phyloP scores from a whole-genome alignment of 2,888 invertebrate species.

The Euspilapteryx auroguttella region DNA sequence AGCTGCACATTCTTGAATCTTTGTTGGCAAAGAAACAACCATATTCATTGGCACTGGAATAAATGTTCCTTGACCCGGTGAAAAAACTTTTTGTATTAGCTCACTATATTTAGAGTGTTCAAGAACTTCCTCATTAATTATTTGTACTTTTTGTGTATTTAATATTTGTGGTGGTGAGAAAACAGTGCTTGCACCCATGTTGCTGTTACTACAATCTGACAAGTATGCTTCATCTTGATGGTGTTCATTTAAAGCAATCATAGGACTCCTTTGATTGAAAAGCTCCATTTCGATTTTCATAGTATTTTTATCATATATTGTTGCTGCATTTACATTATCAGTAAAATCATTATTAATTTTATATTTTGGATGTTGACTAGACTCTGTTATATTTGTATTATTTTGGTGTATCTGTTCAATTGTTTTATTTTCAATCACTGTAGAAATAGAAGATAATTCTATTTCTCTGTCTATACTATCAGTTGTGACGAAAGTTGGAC shows the following conservation, averaged over 20 bases:
- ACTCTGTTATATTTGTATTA: conserved; percentile 10
- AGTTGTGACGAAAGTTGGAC: conserved; percentile 42
- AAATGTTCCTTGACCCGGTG: conserved; percentile 10
- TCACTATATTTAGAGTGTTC: conserved; percentile 13
- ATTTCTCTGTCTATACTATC: too few species aligned
- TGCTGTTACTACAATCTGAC: conserved; percentile 9
- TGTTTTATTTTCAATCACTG: not conserved
- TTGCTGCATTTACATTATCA: too few species aligned
- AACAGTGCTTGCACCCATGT: conserved; percentile 3
- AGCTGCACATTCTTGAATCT: not conserved
- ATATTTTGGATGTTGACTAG: too few species aligned
- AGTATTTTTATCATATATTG: too few species aligned
- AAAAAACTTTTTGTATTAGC: conserved; percentile 9
- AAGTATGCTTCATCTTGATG: conserved; percentile 10
- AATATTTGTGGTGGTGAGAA: too few species aligned
- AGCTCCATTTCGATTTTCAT: too few species aligned
- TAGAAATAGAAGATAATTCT: not conserved
- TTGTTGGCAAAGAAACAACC: conserved; percentile 11
- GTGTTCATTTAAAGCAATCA: conserved; percentile 7
- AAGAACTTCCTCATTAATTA: conserved; percentile 23
- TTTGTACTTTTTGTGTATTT: too few species aligned
- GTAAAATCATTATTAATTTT: too few species aligned
- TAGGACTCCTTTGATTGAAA: too few species aligned
- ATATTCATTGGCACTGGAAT: conserved; percentile 16
- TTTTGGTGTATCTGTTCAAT: conserved; percentile 8